These are phyloP conservation scores for Stegana nigrithorax DNA, from an alignment of 2,888 invertebrate species.

Conservation along the genomic window DNA sequence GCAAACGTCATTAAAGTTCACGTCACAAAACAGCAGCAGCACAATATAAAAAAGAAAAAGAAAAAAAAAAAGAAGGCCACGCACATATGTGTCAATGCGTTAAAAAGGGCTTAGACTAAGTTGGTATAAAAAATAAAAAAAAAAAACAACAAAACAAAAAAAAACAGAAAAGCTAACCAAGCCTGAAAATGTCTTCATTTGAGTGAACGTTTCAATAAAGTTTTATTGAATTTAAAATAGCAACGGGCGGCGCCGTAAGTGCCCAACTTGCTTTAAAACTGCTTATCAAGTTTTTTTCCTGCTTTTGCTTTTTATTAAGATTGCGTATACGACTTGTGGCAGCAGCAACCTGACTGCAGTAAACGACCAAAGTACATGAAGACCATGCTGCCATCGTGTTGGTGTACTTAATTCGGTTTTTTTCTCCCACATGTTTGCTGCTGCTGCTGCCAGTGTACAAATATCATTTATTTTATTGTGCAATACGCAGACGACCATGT, in stretches of 20 bases:
- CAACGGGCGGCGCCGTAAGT: slow-evolving; percentile 42
- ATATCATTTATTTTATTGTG: slow-evolving; percentile 55
- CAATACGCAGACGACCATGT: not conserved
- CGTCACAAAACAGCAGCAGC: not conserved
- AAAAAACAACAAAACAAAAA: not conserved
- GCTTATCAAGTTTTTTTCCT: too few relatives aligned
- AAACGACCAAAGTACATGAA: too few relatives aligned
- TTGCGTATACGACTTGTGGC: too few relatives aligned
- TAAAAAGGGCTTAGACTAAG: not conserved
- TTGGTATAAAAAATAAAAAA: not conserved
- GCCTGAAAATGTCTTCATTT: not conserved
- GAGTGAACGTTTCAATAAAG: slow-evolving; percentile 52
- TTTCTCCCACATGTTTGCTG: not conserved
- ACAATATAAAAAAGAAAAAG: not conserved
- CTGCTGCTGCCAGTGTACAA: slow-evolving; percentile 48
- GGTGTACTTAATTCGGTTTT: not conserved
- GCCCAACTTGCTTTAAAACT: too few relatives aligned
- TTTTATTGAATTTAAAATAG: slow-evolving; percentile 59
- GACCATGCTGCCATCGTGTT: slow-evolving; percentile 1
- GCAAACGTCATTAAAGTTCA: slow-evolving; percentile 2
- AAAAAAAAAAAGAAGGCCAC: not conserved
- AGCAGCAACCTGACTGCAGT: too few relatives aligned
- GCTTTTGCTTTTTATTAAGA: too few relatives aligned
- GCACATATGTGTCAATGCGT: not conserved
- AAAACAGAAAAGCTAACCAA: not conserved